phyloP scores from a whole-genome alignment of 2,797 vertebrate species.

The Tauraco hartlaubi region DNA sequence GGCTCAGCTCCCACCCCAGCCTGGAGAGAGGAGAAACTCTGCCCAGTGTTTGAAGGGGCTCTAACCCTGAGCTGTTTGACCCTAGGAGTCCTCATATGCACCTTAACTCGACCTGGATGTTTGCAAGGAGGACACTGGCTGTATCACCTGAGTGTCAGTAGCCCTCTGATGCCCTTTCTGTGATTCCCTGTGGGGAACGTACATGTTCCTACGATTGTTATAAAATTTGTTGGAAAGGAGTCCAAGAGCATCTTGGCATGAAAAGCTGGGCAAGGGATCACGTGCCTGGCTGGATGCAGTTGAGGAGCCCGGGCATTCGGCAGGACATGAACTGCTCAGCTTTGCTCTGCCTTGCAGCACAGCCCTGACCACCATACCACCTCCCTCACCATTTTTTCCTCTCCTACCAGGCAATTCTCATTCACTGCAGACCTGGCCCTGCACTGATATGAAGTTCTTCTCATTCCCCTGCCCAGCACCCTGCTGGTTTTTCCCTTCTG shows the following conservation, averaged over 20 bases:
- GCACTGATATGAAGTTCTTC: neutral
- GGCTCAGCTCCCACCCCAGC: neutral
- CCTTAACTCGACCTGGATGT: neutral
- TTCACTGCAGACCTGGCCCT: neutral
- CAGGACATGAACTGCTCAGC: fast-evolving
- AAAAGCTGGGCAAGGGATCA: neutral
- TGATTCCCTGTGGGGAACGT: neutral
- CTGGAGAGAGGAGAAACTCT: neutral
- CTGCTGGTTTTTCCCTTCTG: conserved; percentile 6
- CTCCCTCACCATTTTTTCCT: neutral
- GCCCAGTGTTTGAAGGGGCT: neutral
- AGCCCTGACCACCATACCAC: neutral
- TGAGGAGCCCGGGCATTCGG: fast-evolving
- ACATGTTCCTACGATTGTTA: fast-evolving
- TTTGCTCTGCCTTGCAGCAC: neutral
- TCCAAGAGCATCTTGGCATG: neutral
- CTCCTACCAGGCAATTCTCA: neutral
- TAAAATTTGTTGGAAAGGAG: neutral
- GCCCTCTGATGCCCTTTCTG: neutral
- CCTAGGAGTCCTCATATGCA: neutral
- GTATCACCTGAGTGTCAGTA: neutral
- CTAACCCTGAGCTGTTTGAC: neutral
- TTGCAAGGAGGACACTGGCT: neutral
- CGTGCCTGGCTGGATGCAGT: fast-evolving
- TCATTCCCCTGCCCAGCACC: neutral